Evolutionary conservation across 2,888 invertebrate genomes (phyloP).

Genomic region (Cinara cedri): DNA sequence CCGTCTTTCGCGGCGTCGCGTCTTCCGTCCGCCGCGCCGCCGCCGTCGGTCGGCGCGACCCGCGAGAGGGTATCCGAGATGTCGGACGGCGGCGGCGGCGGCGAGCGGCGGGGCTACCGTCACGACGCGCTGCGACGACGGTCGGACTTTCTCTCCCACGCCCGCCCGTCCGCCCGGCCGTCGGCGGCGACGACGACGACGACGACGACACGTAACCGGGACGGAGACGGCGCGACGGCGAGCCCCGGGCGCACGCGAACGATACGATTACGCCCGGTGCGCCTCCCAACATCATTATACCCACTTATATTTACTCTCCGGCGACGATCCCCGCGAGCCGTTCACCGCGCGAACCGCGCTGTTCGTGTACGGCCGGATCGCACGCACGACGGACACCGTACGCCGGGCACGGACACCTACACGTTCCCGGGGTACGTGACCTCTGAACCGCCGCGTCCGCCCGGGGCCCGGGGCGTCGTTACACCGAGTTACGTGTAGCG

Average conservation of each 20-base stretch:
- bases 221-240: too few relatives aligned
- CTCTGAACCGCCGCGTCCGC: too few relatives aligned
- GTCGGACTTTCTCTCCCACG: conserved; percentile 21
- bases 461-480: background rate
- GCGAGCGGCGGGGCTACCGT: background rate
- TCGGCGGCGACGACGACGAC: background rate
- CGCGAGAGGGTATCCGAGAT: too few relatives aligned
- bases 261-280: too few relatives aligned
- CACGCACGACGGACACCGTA: too few relatives aligned
- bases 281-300: too few relatives aligned
- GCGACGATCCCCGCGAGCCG: background rate
- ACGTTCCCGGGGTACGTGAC: background rate
- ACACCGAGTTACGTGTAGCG: background rate
- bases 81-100: too few relatives aligned
- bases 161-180: background rate
- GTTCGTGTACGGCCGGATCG: background rate
- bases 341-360: background rate
- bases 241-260: too few relatives aligned
- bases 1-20: background rate
- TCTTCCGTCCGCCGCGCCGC: background rate
- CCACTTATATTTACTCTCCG: background rate
- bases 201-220: background rate
- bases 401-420: background rate
- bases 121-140: background rate
- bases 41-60: too few relatives aligned